Evolutionary conservation across 2,888 invertebrate genomes (phyloP).

Genomic region (Cryptops parisi): DNA sequence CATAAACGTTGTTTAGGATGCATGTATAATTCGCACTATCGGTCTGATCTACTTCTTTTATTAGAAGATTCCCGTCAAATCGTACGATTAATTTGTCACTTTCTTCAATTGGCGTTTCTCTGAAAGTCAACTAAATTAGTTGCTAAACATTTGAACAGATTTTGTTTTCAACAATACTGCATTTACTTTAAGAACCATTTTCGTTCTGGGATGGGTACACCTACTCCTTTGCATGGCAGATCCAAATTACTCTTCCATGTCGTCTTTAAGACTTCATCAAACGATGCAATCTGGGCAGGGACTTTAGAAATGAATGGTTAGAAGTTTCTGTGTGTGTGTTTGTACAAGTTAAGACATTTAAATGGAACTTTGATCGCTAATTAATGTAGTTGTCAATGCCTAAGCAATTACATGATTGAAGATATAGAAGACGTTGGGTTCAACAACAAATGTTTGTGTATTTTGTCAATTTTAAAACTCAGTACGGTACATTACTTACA

Average conservation of each 20-base stretch:
- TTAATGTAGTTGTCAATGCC: too few relatives aligned
- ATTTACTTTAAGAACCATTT: not conserved
- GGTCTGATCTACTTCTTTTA: not conserved
- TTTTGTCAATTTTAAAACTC: too few relatives aligned
- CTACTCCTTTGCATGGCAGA: not conserved
- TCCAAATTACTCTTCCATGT: not conserved
- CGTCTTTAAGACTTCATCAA: not conserved
- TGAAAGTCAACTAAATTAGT: too few relatives aligned
- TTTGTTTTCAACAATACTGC: not conserved
- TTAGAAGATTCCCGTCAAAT: not conserved
- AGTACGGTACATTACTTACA: too few relatives aligned
- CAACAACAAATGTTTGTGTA: too few relatives aligned
- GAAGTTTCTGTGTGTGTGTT: too few relatives aligned
- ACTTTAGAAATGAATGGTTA: not conserved
- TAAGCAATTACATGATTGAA: too few relatives aligned
- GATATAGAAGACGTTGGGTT: too few relatives aligned
- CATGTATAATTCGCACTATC: not conserved
- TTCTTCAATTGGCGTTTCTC: not conserved
- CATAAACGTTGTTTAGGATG: not conserved
- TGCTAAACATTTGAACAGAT: not conserved
- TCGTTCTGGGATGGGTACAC: not conserved
- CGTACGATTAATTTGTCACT: not conserved
- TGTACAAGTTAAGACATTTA: too few relatives aligned
- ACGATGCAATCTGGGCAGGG: not conserved
- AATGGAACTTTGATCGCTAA: too few relatives aligned